These are phyloP conservation scores for Papilio aristodemus DNA, from an alignment of 1,140 invertebrate genomes.

Conservation along the genomic window DNA sequence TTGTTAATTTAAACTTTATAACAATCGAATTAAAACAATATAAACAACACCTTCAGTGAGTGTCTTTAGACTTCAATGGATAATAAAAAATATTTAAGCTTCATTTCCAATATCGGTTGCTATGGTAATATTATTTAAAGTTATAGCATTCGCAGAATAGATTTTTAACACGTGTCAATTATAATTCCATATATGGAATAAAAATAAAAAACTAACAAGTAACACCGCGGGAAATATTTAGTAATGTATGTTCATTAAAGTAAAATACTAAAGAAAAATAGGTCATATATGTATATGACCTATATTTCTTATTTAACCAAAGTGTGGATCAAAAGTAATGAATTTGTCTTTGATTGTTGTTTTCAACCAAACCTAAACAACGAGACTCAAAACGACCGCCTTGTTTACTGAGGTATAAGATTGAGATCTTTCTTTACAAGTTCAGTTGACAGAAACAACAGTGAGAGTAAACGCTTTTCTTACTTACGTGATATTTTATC, in stretches of 20 bases:
- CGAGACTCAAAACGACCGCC: background rate
- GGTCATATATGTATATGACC: too few species aligned
- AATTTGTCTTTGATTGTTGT: slow-evolving; percentile 4
- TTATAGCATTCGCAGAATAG: too few species aligned
- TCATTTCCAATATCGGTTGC: too few species aligned
- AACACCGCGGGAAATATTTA: too few species aligned
- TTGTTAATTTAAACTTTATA: background rate
- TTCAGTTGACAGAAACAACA: background rate
- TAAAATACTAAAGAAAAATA: too few species aligned
- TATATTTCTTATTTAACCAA: background rate
- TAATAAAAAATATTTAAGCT: too few species aligned
- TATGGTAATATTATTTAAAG: too few species aligned
- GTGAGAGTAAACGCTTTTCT: background rate
- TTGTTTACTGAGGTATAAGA: background rate
- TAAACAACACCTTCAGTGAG: background rate
- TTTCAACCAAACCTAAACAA: slow-evolving; percentile 1
- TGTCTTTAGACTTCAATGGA: background rate
- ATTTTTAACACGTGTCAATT: too few species aligned
- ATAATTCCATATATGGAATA: too few species aligned
- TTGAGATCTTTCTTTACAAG: background rate
- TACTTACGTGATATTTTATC: background rate
- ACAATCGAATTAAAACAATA: background rate
- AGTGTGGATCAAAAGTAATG: background rate
- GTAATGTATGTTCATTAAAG: too few species aligned
- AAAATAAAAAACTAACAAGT: too few species aligned